phyloP scores from a whole-genome alignment of 2,797 vertebrate species.

The Rhinatrema bivittatum region DNA sequence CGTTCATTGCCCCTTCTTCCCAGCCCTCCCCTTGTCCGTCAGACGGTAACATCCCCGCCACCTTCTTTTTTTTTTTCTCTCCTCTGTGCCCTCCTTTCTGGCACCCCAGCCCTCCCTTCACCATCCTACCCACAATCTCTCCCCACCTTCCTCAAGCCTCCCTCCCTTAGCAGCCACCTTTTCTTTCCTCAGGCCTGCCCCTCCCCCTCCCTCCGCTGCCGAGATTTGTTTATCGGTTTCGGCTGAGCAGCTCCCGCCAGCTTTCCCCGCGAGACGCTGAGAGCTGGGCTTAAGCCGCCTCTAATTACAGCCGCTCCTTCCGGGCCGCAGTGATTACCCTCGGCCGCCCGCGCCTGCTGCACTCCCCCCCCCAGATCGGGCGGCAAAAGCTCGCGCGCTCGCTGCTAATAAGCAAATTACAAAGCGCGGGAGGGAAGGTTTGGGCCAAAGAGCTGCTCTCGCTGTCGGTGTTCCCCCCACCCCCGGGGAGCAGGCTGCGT shows the following conservation, averaged over 20 bases:
- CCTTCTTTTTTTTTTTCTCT: too few relatives aligned
- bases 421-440: constrained; percentile 11
- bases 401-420: constrained; percentile 4
- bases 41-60: too few relatives aligned
- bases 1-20: too few relatives aligned
- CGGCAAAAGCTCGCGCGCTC: constrained; percentile 14
- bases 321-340: constrained; percentile 20
- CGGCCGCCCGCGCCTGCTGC: constrained; percentile 2
- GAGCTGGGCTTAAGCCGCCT: constrained; percentile 29
- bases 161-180: too few relatives aligned
- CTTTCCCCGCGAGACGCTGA: constrained; percentile 30
- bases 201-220: background rate
- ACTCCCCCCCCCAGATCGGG: background rate
- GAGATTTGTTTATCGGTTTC: constrained; percentile 24
- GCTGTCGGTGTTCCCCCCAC: too few relatives aligned
- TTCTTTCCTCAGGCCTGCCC: background rate
- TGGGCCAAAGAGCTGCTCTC: constrained; percentile 29
- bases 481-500: constrained; percentile 4
- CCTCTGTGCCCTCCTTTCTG: too few relatives aligned
- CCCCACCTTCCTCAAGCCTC: background rate
- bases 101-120: too few relatives aligned
- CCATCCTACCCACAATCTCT: too few relatives aligned
- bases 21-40: too few relatives aligned
- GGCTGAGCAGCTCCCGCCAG: constrained; percentile 18
- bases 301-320: constrained; percentile 27